Evolutionary conservation across 2,113 vertebrate species (phyloP).

Genomic region (Hyaena hyaena): DNA sequence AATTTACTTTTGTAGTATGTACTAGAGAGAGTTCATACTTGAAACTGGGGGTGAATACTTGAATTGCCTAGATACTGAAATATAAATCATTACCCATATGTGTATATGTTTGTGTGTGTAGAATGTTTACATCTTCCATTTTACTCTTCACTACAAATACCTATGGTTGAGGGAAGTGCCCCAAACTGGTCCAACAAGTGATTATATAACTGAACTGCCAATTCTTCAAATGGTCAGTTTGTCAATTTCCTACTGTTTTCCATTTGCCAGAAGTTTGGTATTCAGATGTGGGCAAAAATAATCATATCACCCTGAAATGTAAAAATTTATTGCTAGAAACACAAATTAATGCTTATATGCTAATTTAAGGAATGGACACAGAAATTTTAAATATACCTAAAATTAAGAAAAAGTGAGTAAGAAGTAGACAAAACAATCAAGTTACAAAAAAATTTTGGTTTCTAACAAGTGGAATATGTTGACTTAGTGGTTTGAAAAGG

Average conservation of each 20-base stretch:
- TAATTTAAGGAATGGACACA: neutral
- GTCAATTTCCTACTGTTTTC: neutral
- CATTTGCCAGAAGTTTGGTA: neutral
- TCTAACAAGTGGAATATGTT: neutral
- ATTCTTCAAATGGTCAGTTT: neutral
- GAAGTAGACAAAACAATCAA: neutral
- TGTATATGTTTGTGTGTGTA: neutral
- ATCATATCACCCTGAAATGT: neutral
- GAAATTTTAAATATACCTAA: neutral
- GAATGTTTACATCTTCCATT: neutral
- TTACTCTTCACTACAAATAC: neutral
- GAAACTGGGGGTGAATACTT: neutral
- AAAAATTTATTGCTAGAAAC: constrained; percentile 12
- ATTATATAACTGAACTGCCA: neutral
- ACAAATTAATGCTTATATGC: neutral
- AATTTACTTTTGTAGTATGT: neutral
- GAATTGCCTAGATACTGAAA: constrained; percentile 4
- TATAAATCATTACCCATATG: neutral
- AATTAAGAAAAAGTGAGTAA: neutral
- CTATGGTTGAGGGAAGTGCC: neutral
- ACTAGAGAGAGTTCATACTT: neutral
- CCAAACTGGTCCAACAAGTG: neutral
- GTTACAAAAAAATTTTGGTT: neutral
- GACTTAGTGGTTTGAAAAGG: neutral
- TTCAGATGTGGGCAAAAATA: neutral